Conservation (phyloP, 2,888 invertebrate genomes). For the Dicyrtoma fusca region DNA sequence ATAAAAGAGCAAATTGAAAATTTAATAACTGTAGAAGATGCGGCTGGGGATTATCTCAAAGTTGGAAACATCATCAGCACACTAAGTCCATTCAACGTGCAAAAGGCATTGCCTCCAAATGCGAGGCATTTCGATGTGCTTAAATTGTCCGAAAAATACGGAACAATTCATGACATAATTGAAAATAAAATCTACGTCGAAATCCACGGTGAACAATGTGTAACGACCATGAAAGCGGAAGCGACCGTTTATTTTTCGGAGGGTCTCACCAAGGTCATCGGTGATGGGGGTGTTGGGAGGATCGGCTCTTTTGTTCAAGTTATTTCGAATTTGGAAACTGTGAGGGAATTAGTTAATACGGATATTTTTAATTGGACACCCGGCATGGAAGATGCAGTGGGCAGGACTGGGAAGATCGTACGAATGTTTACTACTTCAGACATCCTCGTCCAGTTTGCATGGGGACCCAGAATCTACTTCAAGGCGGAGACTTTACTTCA, state of each 20-base stretch:
- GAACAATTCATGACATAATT: conserved; percentile 13
- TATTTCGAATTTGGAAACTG: background rate
- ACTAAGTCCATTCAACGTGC: background rate
- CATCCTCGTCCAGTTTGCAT: conserved; percentile 17
- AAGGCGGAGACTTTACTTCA: background rate
- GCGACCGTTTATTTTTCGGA: background rate
- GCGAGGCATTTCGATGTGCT: background rate
- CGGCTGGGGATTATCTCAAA: too few species aligned
- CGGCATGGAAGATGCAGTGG: conserved; percentile 9
- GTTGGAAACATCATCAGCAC: background rate
- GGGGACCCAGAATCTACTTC: conserved; percentile 4
- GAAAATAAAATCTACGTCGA: conserved; percentile 15
- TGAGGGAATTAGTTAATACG: background rate
- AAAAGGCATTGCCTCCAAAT: background rate
- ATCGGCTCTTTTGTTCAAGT: conserved; percentile 19
- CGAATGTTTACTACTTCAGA: background rate
- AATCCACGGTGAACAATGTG: background rate
- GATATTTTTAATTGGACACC: background rate
- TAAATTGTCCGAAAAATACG: conserved; percentile 3
- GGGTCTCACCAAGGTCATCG: background rate
- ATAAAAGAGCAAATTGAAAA: too few species aligned
- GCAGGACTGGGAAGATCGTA: conserved; percentile 19
- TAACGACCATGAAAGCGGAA: background rate
- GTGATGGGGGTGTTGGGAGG: background rate
- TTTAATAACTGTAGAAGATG: too few species aligned